Conservation (phyloP, 2,888 invertebrate genomes). For the Andricus curvator region DNA sequence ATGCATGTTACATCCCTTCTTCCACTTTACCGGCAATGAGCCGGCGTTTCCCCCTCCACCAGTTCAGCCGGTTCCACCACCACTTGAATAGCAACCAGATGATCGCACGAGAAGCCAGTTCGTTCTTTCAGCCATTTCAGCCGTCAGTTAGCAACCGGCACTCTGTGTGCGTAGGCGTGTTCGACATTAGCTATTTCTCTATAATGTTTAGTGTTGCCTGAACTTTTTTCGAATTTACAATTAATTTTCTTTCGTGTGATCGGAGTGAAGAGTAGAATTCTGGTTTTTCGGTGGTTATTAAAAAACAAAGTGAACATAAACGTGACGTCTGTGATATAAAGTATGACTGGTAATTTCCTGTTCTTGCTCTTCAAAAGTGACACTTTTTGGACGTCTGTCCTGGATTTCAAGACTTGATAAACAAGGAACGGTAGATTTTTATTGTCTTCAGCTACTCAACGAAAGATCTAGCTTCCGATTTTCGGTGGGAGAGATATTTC, state of each 20-base stretch:
- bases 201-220: constrained; percentile 68
- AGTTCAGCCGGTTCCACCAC: constrained; percentile 30
- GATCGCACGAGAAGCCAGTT: constrained; percentile 66
- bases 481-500: neutral
- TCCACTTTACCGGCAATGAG: constrained; percentile 5
- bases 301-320: constrained; percentile 10
- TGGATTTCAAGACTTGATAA: constrained; percentile 26
- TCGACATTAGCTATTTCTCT: constrained; percentile 33
- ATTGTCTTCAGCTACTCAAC: neutral
- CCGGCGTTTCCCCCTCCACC: constrained; percentile 37
- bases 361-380: constrained; percentile 65
- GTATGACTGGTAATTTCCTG: constrained; percentile 68
- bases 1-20: constrained; percentile 13
- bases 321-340: constrained; percentile 67
- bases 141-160: constrained; percentile 78
- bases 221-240: constrained; percentile 44
- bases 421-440: neutral
- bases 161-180: constrained; percentile 55
- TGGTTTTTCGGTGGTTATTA: neutral
- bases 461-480: neutral
- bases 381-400: constrained; percentile 68
- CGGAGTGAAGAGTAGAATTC: neutral
- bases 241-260: constrained; percentile 7
- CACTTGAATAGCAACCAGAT: constrained; percentile 66
- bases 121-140: constrained; percentile 47